Base-by-base conservation (phyloP, 2,797 vertebrate species). In the Natrix natrix region DNA sequence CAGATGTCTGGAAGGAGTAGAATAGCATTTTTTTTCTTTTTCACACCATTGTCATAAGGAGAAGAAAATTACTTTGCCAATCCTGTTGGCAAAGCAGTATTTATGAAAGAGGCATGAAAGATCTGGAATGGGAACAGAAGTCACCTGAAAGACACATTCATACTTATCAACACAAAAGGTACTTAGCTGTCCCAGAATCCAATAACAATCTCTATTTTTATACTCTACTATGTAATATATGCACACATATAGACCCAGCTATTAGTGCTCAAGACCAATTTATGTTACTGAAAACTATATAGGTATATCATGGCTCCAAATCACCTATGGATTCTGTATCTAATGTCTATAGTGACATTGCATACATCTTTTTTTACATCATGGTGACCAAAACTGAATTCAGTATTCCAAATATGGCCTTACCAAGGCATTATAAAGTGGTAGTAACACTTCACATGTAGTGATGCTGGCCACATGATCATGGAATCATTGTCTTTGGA, bases 231-330 rank as follows among this genome's bases (percentile, higher is more conserved):
- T 90, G 94, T 57, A 87, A 32, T 92, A 28, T 93, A 94, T 8
- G 12, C 95, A 83, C 1, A 59, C 11, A 43, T 37, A 11, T 12
- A 94, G n/a, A 8, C 13, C 17, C 0, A 56, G 52, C 3, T 14
- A 95, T 93, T 95, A 91, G 91, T 91, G 26, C 54, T 91, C 61
- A 86, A 57, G 91, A 87, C 17, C 37, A 4, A 8, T 1, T 74
- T 3, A 43, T 69, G 86, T 57, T n/a, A 61, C 14, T n/a, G 59
- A 4, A 89, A 13, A 32, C 87, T 37, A 13, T 91, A 1, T 32
- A 88, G 43, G 69, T 66, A 74, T 20, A 89, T 83, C 78, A 88
- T 92, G 91, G 0, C 8, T 92, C 55, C 74, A 7, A 86, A 10
- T 2, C 55, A 43, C 63, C 0, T 5, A 37, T 0, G 0, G 0